Percentiles rank a stretch among this genome's conserved stretches.
Evolutionary conservation across 2,888 invertebrate species (phyloP).

Genomic region (Nowickia ferox): DNA sequence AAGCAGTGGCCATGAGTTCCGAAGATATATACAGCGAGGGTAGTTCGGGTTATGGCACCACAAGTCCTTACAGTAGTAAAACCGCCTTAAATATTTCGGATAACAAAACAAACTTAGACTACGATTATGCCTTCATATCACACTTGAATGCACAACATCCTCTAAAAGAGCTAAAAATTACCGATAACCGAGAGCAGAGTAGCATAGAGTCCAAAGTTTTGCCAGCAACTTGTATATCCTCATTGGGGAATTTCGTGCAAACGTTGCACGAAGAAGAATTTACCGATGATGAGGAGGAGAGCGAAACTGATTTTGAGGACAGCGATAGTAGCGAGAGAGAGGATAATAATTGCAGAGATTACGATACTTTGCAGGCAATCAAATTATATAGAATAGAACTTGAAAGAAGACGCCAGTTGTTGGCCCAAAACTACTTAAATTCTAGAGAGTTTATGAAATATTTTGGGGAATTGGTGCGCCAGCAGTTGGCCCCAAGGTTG

Average conservation of each 20-base stretch:
- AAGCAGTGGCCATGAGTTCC: constrained; percentile 26
- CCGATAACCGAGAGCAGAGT: constrained; percentile 58
- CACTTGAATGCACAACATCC: constrained; percentile 86
- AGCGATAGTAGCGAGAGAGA: constrained; percentile 47
- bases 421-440: constrained; percentile 84
- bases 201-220: constrained; percentile 76
- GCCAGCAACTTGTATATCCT: constrained; percentile 80
- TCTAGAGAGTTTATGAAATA: constrained; percentile 88
- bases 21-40: constrained; percentile 77
- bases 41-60: constrained; percentile 77
- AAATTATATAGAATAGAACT: constrained; percentile 74
- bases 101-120: constrained; percentile 74
- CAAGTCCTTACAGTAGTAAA: constrained; percentile 70
- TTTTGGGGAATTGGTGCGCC: constrained; percentile 86
- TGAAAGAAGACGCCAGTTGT: constrained; percentile 73
- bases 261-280: constrained; percentile 75
- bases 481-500: constrained; percentile 85
- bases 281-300: constrained; percentile 74
- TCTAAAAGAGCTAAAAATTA: constrained; percentile 79
- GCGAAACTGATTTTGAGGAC: constrained; percentile 71
- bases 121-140: constrained; percentile 86
- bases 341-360: constrained; percentile 71
- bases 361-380: constrained; percentile 76
- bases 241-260: constrained; percentile 77
- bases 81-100: constrained; percentile 35